A percentile compares a stretch with the other conserved stretches of the same genome.
phyloP scores from a whole-genome alignment of 1,140 invertebrate species.

The Gonioctena quinquepunctata region DNA sequence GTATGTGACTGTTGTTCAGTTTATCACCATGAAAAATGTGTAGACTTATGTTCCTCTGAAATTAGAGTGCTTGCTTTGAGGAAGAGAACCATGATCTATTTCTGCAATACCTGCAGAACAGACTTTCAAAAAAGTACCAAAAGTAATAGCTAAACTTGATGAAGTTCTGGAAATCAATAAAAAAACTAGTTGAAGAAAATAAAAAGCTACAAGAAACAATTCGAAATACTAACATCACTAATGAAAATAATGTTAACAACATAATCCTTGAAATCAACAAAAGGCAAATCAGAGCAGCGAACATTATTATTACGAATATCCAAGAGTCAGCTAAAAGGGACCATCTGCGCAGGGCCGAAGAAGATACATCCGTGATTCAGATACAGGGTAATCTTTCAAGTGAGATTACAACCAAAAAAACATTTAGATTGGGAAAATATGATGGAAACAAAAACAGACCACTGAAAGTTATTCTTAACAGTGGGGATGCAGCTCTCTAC shows the following conservation, averaged over 20 bases:
- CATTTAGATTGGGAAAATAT: background rate
- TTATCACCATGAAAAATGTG: constrained; percentile 1
- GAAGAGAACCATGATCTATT: background rate
- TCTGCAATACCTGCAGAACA: background rate
- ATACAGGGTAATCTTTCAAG: background rate
- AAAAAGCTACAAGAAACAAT: background rate
- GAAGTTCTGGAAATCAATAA: constrained; percentile 1
- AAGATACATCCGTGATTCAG: background rate
- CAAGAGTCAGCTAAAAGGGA: background rate
- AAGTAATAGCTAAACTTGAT: background rate
- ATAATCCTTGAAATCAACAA: background rate
- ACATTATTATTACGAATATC: background rate
- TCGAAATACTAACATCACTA: background rate
- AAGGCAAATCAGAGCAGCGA: background rate
- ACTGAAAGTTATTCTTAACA: background rate
- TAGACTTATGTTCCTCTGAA: background rate
- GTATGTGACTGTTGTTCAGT: constrained; percentile 3
- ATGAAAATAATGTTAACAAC: background rate
- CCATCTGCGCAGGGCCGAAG: background rate
- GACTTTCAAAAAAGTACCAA: background rate
- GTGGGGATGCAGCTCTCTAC: background rate
- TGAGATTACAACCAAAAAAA: background rate
- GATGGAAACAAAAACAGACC: background rate
- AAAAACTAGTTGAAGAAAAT: constrained; percentile 5
- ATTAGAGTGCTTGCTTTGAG: background rate